Evolutionary conservation across 1,140 invertebrate genomes (phyloP).

Genomic region (Homalodisca vitripennis): DNA sequence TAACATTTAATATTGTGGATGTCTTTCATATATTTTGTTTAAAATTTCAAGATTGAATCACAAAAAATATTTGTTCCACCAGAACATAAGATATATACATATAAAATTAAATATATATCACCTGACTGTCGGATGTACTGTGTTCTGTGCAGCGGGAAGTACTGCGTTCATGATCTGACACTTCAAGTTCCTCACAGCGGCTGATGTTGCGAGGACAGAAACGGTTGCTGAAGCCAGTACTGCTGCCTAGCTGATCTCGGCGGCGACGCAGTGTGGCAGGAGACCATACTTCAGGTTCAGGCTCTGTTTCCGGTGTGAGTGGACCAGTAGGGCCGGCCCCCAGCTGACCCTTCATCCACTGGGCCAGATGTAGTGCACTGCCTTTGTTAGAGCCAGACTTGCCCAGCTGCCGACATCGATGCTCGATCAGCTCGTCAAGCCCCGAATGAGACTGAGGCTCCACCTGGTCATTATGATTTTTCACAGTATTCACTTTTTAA

Average conservation of each 20-base stretch:
- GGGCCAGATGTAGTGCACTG: slow-evolving; percentile 63
- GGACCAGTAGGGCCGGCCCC: slow-evolving; percentile 50
- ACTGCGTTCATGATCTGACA: slow-evolving; percentile 60
- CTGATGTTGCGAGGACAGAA: slow-evolving; percentile 45
- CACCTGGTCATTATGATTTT: too few species aligned
- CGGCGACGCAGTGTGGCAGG: slow-evolving; percentile 61
- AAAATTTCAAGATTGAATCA: too few species aligned
- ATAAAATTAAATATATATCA: too few species aligned
- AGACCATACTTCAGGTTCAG: slow-evolving; percentile 67
- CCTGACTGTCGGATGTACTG: slow-evolving; percentile 70
- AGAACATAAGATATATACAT: too few species aligned
- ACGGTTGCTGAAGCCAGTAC: not conserved
- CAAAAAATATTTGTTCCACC: too few species aligned
- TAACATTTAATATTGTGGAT: too few species aligned
- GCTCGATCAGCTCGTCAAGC: slow-evolving; percentile 57
- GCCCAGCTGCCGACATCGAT: slow-evolving; percentile 58
- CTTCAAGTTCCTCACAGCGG: slow-evolving; percentile 46
- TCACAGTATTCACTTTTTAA: too few species aligned
- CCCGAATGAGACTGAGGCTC: slow-evolving; percentile 8
- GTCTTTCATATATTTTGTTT: too few species aligned
- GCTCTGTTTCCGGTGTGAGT: slow-evolving; percentile 49
- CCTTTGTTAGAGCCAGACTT: slow-evolving; percentile 58
- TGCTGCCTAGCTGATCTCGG: slow-evolving; percentile 58
- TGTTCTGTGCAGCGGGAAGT: slow-evolving; percentile 28
- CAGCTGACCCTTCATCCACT: slow-evolving; percentile 67